Evolutionary conservation across 2,797 vertebrate species (phyloP).

Genomic region (Diplodus puntazzo): DNA sequence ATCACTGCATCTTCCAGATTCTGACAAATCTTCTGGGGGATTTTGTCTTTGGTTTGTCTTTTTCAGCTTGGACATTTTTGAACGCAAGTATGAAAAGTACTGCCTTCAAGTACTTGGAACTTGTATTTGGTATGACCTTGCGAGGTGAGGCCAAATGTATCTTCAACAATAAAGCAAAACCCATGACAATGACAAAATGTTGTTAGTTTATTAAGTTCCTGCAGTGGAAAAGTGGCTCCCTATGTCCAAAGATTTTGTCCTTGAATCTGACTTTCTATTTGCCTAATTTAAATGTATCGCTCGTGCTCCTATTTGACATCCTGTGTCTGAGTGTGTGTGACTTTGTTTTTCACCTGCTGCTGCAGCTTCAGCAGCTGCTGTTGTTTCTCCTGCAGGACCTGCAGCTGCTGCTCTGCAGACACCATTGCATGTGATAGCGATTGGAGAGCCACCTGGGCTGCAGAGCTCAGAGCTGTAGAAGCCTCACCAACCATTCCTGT

Average conservation of each 20-base stretch:
- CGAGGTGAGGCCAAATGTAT: too few relatives aligned
- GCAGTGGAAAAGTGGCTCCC: too few relatives aligned
- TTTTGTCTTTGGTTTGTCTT: not conserved
- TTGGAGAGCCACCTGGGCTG: slow-evolving; percentile 98
- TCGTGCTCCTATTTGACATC: not conserved
- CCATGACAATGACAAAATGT: not conserved
- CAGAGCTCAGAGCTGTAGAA: slow-evolving; percentile 97
- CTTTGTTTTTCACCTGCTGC: slow-evolving; percentile 91
- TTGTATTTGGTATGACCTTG: too few relatives aligned
- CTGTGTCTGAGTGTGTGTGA: not conserved
- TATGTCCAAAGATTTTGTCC: not conserved
- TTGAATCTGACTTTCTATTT: not conserved
- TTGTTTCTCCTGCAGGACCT: slow-evolving; percentile 99
- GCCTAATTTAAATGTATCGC: not conserved
- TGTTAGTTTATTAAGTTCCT: not conserved
- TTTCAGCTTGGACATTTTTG: too few relatives aligned
- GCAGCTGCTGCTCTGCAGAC: slow-evolving; percentile 99
- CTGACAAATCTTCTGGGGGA: not conserved
- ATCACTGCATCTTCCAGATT: too few relatives aligned
- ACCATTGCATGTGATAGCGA: slow-evolving; percentile 99
- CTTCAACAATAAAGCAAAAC: not conserved
- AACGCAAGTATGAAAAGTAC: not conserved
- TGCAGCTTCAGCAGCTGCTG: slow-evolving; percentile 99
- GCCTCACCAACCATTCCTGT: slow-evolving; percentile 95
- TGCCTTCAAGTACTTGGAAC: too few relatives aligned